A percentile compares a stretch with the other conserved stretches of the same genome.
These are phyloP conservation scores for Matsumyia berberina DNA, from an alignment of 2,888 invertebrate genomes.

Conservation along the genomic window DNA sequence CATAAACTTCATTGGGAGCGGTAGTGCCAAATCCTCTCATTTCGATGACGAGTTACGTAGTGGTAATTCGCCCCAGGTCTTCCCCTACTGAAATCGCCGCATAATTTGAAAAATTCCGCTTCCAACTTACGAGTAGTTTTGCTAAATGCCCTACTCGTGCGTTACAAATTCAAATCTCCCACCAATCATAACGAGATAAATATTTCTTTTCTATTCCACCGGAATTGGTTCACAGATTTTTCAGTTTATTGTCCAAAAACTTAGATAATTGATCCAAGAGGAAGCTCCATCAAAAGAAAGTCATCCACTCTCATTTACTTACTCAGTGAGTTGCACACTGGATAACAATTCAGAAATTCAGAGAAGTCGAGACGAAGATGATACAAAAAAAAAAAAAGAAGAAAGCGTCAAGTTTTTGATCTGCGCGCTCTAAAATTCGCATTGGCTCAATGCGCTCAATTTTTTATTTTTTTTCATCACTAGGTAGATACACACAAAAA, in stretches of 20 bases:
- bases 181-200: constrained; percentile 20
- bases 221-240: constrained; percentile 46
- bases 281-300: constrained; percentile 50
- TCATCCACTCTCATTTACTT: constrained; percentile 38
- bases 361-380: neutral
- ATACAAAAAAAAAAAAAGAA: constrained; percentile 56
- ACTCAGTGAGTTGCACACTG: constrained; percentile 20
- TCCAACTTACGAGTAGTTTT: neutral
- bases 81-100: neutral
- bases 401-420: constrained; percentile 75
- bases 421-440: constrained; percentile 74
- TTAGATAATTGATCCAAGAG: constrained; percentile 57
- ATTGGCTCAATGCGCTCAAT: constrained; percentile 70
- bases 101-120: neutral
- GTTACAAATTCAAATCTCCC: constrained; percentile 48
- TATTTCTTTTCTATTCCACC: constrained; percentile 1
- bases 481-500: constrained; percentile 24
- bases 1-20: no score
- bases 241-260: constrained; percentile 10
- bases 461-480: constrained; percentile 30
- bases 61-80: neutral
- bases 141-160: constrained; percentile 19
- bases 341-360: constrained; percentile 32
- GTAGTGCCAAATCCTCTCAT: no score
- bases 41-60: neutral